phyloP scores from a whole-genome alignment of 2,888 invertebrate species.

The Orthosia cruda region DNA sequence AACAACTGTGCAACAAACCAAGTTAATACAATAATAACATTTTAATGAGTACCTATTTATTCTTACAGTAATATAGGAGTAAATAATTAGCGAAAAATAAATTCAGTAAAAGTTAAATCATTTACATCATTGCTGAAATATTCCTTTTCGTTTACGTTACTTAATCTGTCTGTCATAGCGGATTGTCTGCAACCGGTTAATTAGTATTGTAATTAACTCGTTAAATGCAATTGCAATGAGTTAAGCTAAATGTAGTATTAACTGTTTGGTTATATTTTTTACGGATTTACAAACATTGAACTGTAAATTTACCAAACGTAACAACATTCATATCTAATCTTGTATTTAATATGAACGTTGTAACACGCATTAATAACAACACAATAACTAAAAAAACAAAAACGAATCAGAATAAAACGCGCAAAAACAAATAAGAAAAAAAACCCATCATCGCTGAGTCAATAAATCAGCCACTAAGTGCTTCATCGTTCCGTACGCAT shows the following conservation, averaged over 20 bases:
- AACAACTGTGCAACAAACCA: neutral
- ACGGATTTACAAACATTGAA: no score
- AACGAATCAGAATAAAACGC: conserved; percentile 10
- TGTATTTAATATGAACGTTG: no score
- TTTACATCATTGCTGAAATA: conserved; percentile 46
- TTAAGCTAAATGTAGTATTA: conserved; percentile 15
- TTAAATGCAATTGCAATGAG: conserved; percentile 12
- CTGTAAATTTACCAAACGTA: neutral
- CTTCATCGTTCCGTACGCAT: conserved; percentile 46
- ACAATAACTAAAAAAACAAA: neutral
- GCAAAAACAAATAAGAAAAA: conserved; percentile 9
- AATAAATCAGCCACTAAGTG: conserved; percentile 61
- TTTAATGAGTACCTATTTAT: neutral
- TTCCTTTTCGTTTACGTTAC: conserved; percentile 21
- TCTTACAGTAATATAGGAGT: neutral
- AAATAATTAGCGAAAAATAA: conserved; percentile 1
- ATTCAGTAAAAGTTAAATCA: conserved; percentile 17
- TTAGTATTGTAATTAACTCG: conserved; percentile 35
- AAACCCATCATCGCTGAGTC: conserved; percentile 20
- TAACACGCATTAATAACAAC: neutral
- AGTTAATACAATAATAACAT: neutral
- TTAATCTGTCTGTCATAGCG: conserved; percentile 42
- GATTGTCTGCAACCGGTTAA: conserved; percentile 25
- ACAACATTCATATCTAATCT: no score
- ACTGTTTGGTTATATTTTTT: neutral